Percentiles rank a stretch among this genome's conserved stretches.
phyloP scores from a whole-genome alignment of 2,888 invertebrate species.

The Plagodis dolabraria region DNA sequence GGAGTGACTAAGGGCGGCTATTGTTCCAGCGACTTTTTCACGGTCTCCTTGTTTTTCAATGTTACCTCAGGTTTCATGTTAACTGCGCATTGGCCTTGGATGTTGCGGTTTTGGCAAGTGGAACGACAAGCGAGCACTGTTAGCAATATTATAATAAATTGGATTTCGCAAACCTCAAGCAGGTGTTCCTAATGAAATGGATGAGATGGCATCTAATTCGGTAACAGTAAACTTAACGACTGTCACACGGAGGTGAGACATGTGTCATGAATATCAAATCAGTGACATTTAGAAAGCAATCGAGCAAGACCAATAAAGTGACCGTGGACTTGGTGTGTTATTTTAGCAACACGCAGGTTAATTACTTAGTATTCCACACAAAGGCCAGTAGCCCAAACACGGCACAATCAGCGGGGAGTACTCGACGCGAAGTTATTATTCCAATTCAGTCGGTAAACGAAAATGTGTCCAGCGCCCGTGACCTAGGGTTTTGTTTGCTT shows the following conservation, averaged over 20 bases:
- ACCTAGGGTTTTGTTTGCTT: constrained; percentile 79
- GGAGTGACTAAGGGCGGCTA: constrained; percentile 52
- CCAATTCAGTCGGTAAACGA: constrained; percentile 50
- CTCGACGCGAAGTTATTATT: constrained; percentile 52
- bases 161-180: constrained; percentile 10
- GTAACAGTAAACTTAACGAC: constrained; percentile 16
- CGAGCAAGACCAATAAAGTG: constrained; percentile 12
- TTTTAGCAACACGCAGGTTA: constrained; percentile 18
- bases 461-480: constrained; percentile 75
- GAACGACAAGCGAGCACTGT: constrained; percentile 23
- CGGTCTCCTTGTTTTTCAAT: constrained; percentile 52
- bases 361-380: constrained; percentile 49
- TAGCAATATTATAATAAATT: constrained; percentile 23
- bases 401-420: constrained; percentile 47
- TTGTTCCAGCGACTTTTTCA: constrained; percentile 50
- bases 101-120: constrained; percentile 43
- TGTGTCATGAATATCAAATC: constrained; percentile 13
- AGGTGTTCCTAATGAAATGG: constrained; percentile 23
- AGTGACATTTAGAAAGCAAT: constrained; percentile 16
- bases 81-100: constrained; percentile 51
- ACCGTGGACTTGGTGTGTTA: constrained; percentile 1
- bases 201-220: constrained; percentile 18
- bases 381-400: constrained; percentile 49
- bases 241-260: neutral
- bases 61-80: constrained; percentile 44